A percentile compares a stretch with the other conserved stretches of the same genome.
These are phyloP conservation scores for Gambusia holbrooki DNA, from an alignment of 2,113 vertebrate species.

Conservation along the genomic window DNA sequence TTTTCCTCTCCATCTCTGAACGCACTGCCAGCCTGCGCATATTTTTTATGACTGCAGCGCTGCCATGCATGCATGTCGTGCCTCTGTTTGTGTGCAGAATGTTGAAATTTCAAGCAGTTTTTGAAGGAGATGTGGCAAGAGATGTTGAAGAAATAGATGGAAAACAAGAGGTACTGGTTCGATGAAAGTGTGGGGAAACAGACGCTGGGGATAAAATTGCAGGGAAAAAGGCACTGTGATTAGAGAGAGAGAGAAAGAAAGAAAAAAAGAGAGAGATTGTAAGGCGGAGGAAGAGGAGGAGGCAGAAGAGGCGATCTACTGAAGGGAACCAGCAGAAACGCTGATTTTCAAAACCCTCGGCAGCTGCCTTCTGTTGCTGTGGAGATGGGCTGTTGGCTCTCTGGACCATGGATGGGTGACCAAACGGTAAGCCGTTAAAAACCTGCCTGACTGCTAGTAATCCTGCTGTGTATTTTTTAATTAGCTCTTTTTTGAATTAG, in stretches of 20 bases:
- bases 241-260: constrained; percentile 12
- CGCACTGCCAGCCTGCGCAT: constrained; percentile 62
- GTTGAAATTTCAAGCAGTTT: constrained; percentile 25
- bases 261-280: neutral
- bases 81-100: constrained; percentile 40
- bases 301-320: constrained; percentile 41
- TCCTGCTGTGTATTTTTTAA: neutral
- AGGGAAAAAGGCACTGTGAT: constrained; percentile 23
- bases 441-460: neutral
- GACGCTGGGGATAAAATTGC: constrained; percentile 34
- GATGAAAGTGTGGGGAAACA: constrained; percentile 9
- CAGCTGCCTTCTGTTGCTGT: constrained; percentile 59
- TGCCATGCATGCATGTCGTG: constrained; percentile 41
- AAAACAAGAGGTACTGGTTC: constrained; percentile 9
- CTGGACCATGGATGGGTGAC: constrained; percentile 74
- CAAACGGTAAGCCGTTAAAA: constrained; percentile 54
- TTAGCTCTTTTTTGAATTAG: neutral
- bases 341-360: constrained; percentile 43
- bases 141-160: constrained; percentile 31
- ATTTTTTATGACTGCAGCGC: constrained; percentile 60
- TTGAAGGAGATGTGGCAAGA: constrained; percentile 44
- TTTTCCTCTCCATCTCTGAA: constrained; percentile 57
- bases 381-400: constrained; percentile 77
- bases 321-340: constrained; percentile 49
- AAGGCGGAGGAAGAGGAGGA: constrained; percentile 50